Conservation (phyloP, 2,888 invertebrate species). For the Ptychoptera albimana region DNA sequence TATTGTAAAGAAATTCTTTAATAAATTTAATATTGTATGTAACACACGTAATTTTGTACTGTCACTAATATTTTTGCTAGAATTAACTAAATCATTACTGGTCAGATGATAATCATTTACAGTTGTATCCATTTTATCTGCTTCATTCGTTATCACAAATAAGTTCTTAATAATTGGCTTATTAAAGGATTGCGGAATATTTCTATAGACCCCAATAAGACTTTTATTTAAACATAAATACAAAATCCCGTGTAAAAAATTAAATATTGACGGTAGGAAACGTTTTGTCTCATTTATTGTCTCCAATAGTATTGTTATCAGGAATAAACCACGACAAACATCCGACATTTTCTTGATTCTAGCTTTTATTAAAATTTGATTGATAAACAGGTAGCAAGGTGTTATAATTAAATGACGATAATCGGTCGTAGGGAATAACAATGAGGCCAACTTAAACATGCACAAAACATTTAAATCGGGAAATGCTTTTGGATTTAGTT, state of each 20-base stretch:
- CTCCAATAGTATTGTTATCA: constrained; percentile 59
- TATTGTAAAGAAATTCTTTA: constrained; percentile 39
- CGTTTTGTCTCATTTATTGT: constrained; percentile 64
- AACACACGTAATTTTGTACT: constrained; percentile 28
- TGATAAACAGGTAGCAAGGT: constrained; percentile 68
- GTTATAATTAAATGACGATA: constrained; percentile 79
- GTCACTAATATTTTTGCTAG: too few species aligned
- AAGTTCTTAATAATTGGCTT: too few species aligned
- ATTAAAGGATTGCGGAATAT: constrained; percentile 48
- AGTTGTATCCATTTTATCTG: too few species aligned
- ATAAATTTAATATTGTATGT: constrained; percentile 36
- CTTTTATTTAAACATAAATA: constrained; percentile 51
- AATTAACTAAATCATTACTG: too few species aligned
- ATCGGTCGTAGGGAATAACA: constrained; percentile 81
- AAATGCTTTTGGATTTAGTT: constrained; percentile 38
- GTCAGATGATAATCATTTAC: too few species aligned
- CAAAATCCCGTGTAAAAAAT: constrained; percentile 61
- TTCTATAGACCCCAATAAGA: constrained; percentile 40
- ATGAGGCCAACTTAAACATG: constrained; percentile 61
- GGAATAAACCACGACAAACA: constrained; percentile 60
- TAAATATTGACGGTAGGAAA: constrained; percentile 63
- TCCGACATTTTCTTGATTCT: constrained; percentile 47
- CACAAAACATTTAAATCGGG: constrained; percentile 56
- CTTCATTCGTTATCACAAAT: too few species aligned
- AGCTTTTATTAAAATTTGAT: constrained; percentile 54